Base-by-base conservation (phyloP, 2,888 invertebrate genomes). In the Tortrix viridana region DNA sequence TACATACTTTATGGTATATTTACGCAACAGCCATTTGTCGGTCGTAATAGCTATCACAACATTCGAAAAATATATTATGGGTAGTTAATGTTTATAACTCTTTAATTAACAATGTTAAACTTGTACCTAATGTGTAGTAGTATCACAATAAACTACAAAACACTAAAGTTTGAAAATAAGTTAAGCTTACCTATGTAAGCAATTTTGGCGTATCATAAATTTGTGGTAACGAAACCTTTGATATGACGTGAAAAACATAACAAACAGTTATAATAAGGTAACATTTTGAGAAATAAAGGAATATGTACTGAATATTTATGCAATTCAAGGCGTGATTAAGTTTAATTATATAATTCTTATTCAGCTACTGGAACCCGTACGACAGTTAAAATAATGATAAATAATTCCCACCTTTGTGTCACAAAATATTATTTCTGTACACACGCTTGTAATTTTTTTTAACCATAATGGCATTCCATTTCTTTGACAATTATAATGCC, bases 381-480 rank as follows among this genome's bases (percentile, higher is more conserved):
- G 58, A 63, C 63, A 58, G 73, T 72, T 70, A 71, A 64, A 60
- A 52, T 67, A 73, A 76, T 71, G 64, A 63, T 57, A 66, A 73
- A 77, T 72, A 69, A 69, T 75, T 78, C 79, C 72, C 80, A 76
- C 73, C 79, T 77, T 82, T 83, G 80, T 81, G 77, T 76, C 72
- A 73, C 67, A 65, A 67, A 70, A 71, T 71, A 69, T 74, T 75
- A 69, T 57, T 62, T 57, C 49, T 58, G 63, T 62, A 57, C 69
- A 72, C 73, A 76, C 71, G 73, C 81, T 80, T 85, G 52, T 82
- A 76, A 77, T 80, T 78, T 77, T 70, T 77, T 78, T 80, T 81
- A 82, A 80, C 77, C 70, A 71, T 74, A 74, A 73, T 72, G 65
- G 66, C 74, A 80, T 75, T 76, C 77, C 79, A 84, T 84, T 85